Percentiles rank a stretch among this genome's conserved stretches.
phyloP scores from a whole-genome alignment of 2,113 vertebrate genomes.

The Macrotus californicus region DNA sequence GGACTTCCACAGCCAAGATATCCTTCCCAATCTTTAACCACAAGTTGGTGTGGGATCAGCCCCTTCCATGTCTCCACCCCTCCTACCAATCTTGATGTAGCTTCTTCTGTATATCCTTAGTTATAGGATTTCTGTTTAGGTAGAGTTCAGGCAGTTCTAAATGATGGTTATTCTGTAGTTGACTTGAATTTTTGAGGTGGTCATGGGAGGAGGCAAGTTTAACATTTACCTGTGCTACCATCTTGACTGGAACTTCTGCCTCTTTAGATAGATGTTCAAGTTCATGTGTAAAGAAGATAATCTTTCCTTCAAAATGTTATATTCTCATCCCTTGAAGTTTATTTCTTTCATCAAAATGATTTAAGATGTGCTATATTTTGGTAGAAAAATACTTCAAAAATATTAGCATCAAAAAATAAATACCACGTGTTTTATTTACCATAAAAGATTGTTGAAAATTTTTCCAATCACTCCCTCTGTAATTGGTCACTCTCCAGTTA shows the following conservation, averaged over 20 bases:
- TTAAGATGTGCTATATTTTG: not conserved
- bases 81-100: not conserved
- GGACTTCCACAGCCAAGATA: not conserved
- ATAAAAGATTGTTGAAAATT: not conserved
- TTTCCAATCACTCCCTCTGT: not conserved
- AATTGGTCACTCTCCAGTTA: not conserved
- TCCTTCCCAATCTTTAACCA: not conserved
- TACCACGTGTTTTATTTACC: not conserved
- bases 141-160: not conserved
- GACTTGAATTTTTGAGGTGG: not conserved
- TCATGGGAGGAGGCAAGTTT: not conserved
- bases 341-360: not conserved
- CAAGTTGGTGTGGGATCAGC: not conserved
- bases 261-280: not conserved
- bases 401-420: constrained; percentile 1
- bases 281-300: not conserved
- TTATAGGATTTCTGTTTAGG: not conserved
- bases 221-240: not conserved
- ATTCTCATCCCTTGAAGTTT: not conserved
- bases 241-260: not conserved
- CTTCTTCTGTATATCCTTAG: not conserved
- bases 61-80: not conserved
- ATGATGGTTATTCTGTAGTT: not conserved
- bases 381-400: not conserved
- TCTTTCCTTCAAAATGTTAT: not conserved